These are phyloP conservation scores for Vidua chalybeata DNA, from an alignment of 2,113 vertebrate species.

Conservation along the genomic window DNA sequence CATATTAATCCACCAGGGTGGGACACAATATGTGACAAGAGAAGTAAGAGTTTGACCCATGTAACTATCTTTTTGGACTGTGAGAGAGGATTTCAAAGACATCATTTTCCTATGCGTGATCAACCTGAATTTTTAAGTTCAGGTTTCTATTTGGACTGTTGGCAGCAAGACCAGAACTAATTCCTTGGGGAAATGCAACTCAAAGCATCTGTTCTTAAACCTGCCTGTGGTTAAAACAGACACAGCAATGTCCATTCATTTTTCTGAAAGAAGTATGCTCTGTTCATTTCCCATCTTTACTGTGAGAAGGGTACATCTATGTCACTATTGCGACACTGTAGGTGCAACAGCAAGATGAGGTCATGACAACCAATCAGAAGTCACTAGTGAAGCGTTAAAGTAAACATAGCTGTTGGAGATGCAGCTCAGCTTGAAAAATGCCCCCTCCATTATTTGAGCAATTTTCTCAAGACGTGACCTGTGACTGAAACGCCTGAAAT, in stretches of 20 bases:
- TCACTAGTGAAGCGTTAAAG: conserved; percentile 80
- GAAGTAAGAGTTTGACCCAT: conserved; percentile 81
- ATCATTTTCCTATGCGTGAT: conserved; percentile 56
- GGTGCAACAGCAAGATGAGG: conserved; percentile 77
- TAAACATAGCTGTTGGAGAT: conserved; percentile 81
- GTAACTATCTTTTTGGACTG: conserved; percentile 74
- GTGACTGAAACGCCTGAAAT: conserved; percentile 76
- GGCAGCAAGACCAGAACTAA: conserved; percentile 34
- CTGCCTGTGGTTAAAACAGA: not conserved
- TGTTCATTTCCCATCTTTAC: conserved; percentile 60
- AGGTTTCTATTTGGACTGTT: conserved; percentile 20
- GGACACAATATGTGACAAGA: conserved; percentile 72
- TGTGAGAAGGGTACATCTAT: conserved; percentile 45
- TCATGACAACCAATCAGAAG: conserved; percentile 85
- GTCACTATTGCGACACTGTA: conserved; percentile 66
- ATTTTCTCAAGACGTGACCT: conserved; percentile 86
- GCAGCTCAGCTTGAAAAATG: conserved; percentile 80
- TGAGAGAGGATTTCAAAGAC: conserved; percentile 36
- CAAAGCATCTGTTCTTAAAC: conserved; percentile 13
- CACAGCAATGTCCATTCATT: conserved; percentile 47
- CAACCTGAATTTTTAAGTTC: conserved; percentile 58
- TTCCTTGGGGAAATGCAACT: conserved; percentile 35
- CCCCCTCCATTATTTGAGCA: conserved; percentile 81
- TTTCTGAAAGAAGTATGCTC: conserved; percentile 54
- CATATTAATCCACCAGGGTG: conserved; percentile 81